Evolutionary conservation across 2,113 vertebrate genomes (phyloP).

Genomic region (Callopanchax toddi): DNA sequence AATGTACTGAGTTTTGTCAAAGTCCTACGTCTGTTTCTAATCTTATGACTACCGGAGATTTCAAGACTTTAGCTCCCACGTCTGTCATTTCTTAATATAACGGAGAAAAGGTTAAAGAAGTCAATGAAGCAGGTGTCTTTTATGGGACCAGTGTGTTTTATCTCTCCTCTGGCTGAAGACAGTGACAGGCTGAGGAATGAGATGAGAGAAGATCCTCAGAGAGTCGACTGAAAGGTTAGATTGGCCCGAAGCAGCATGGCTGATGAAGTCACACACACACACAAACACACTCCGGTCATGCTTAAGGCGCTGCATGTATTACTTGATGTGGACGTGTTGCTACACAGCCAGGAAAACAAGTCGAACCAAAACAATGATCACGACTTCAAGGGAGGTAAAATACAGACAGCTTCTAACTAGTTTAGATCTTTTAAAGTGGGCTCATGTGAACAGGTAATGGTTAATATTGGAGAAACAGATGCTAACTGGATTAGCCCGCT

Average conservation of each 20-base stretch:
- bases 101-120: slow-evolving; percentile 62
- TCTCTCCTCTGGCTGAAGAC: slow-evolving; percentile 51
- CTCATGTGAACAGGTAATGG: too few relatives aligned
- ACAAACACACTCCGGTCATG: slow-evolving; percentile 25
- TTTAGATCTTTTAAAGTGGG: too few relatives aligned
- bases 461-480: too few relatives aligned
- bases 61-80: not conserved
- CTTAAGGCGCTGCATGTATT: slow-evolving; percentile 2
- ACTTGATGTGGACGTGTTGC: too few relatives aligned
- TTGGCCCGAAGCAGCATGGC: slow-evolving; percentile 63
- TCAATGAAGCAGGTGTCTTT: slow-evolving; percentile 46
- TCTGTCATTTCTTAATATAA: slow-evolving; percentile 45
- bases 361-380: too few relatives aligned
- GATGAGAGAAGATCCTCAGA: slow-evolving; percentile 67
- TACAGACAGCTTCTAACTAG: too few relatives aligned
- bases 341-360: too few relatives aligned
- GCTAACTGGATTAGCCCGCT: too few relatives aligned
- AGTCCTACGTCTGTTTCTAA: too few relatives aligned
- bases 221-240: slow-evolving; percentile 74
- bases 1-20: too few relatives aligned
- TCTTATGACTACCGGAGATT: not conserved
- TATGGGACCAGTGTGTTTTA: slow-evolving; percentile 60
- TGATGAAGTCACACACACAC: slow-evolving; percentile 47
- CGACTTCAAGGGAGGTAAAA: too few relatives aligned
- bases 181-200: slow-evolving; percentile 61